Conservation (phyloP, 2,888 invertebrate genomes). For the Nebria brevicollis region DNA sequence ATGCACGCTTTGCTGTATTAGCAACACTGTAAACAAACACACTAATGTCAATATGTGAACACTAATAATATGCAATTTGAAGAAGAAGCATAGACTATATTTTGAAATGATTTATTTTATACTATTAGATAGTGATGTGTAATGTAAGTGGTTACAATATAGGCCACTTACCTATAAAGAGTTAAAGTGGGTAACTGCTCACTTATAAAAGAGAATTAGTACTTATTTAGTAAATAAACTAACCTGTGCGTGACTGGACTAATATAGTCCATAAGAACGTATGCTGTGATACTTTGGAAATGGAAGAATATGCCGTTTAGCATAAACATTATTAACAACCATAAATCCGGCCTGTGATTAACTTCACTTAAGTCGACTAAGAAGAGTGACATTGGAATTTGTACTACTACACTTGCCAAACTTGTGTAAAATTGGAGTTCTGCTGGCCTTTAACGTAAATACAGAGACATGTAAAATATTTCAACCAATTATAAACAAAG, state of each 20-base stretch:
- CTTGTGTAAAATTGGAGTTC: constrained; percentile 84
- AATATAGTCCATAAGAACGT: constrained; percentile 82
- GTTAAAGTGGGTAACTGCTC: constrained; percentile 1
- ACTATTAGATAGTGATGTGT: background rate
- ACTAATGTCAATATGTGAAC: constrained; percentile 8
- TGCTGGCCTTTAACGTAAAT: constrained; percentile 69
- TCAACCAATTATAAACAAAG: background rate
- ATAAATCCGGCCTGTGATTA: constrained; percentile 64
- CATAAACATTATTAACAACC: constrained; percentile 68
- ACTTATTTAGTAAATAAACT: constrained; percentile 41
- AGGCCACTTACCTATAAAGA: background rate
- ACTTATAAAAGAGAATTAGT: background rate
- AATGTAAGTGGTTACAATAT: constrained; percentile 10
- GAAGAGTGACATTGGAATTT: constrained; percentile 75
- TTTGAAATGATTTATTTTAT: background rate
- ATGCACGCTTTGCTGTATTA: constrained; percentile 81
- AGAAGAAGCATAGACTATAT: too few species aligned
- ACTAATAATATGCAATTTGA: too few species aligned
- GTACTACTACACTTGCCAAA: constrained; percentile 76
- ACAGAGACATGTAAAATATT: background rate
- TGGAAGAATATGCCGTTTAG: constrained; percentile 82
- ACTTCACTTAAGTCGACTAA: constrained; percentile 71
- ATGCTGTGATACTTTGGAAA: constrained; percentile 82
- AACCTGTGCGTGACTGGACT: constrained; percentile 83
- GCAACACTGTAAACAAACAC: constrained; percentile 71